A percentile compares a stretch with the other conserved stretches of the same genome.
Conservation (phyloP, 2,797 vertebrate species). For the Ibycter americanus region DNA sequence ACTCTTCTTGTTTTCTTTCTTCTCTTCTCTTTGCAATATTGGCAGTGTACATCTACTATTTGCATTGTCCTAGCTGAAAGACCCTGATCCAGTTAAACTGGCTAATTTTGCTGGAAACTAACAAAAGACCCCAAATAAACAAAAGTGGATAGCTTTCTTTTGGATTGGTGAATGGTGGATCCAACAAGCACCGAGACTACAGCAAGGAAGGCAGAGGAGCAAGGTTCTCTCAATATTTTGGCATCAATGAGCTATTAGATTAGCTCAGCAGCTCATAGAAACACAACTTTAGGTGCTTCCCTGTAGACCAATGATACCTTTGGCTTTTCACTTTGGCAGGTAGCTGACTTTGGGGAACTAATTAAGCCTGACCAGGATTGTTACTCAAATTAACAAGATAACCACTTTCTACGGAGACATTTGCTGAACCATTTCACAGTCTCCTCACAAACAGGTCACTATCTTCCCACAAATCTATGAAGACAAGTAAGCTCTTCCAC, state of each 20-base stretch:
- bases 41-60: background rate
- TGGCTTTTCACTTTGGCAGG: background rate
- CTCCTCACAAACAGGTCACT: background rate
- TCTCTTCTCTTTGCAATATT: background rate
- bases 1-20: too few species aligned
- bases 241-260: background rate
- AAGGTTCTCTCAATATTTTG: background rate
- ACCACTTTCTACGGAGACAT: background rate
- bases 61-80: background rate
- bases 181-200: background rate
- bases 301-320: background rate
- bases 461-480: background rate
- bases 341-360: background rate
- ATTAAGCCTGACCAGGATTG: background rate
- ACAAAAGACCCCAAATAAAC: background rate
- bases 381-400: background rate
- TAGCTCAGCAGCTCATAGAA: background rate
- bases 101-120: background rate
- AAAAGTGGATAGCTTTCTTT: background rate
- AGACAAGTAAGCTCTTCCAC: background rate
- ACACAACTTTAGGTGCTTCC: background rate
- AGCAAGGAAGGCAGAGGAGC: fast-evolving
- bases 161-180: background rate
- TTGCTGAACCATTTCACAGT: background rate
- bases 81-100: background rate